phyloP scores from a whole-genome alignment of 2,113 vertebrate genomes.

The Planiliza haematocheilus region DNA sequence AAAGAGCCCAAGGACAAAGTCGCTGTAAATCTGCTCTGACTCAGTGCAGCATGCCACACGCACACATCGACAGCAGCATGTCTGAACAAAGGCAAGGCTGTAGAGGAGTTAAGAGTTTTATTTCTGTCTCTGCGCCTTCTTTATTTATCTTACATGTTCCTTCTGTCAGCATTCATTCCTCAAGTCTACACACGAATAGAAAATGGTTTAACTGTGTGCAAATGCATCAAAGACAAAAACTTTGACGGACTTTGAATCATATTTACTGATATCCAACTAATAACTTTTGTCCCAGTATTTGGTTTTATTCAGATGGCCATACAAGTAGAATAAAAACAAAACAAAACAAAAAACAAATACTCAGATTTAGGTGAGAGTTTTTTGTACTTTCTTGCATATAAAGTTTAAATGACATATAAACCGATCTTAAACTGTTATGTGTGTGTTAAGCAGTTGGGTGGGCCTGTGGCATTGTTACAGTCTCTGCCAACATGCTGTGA shows the following conservation, averaged over 20 bases:
- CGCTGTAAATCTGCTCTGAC: conserved; percentile 66
- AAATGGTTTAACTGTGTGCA: no score
- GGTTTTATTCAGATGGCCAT: no score
- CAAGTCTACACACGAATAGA: background rate
- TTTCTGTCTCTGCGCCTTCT: conserved; percentile 31
- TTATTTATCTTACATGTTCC: background rate
- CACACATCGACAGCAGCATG: conserved; percentile 39
- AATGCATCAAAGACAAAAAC: no score
- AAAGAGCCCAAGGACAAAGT: conserved; percentile 67
- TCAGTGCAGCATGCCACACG: conserved; percentile 30
- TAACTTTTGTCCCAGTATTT: no score
- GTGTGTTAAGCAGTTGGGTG: conserved; percentile 52
- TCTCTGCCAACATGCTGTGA: conserved; percentile 29
- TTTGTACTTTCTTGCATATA: conserved; percentile 12
- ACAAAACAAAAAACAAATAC: background rate
- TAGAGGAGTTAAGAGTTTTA: conserved; percentile 21
- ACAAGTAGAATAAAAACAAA: background rate
- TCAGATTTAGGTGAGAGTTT: background rate
- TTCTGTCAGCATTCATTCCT: background rate
- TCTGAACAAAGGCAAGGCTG: conserved; percentile 43
- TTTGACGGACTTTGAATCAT: no score
- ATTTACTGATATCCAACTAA: no score
- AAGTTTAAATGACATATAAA: background rate
- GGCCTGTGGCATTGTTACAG: conserved; percentile 27
- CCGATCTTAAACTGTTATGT: background rate